Evolutionary conservation across 2,113 vertebrate species (phyloP).

Genomic region (Gorsachius goisagi): DNA sequence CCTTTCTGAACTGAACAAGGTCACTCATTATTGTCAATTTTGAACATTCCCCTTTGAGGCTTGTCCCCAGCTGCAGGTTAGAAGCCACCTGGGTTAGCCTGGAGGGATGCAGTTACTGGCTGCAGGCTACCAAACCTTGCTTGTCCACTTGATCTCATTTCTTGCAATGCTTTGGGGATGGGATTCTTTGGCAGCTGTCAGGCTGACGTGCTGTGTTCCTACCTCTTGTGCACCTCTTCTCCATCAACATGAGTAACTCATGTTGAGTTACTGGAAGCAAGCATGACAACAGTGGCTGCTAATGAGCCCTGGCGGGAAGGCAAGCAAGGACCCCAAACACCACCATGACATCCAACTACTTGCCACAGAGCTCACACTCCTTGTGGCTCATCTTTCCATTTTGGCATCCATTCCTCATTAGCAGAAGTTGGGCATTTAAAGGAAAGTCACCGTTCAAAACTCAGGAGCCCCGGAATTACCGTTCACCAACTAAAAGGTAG

Average conservation of each 20-base stretch:
- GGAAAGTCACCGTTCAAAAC: background rate
- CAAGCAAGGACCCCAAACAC: background rate
- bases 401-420: background rate
- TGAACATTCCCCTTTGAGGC: background rate
- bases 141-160: background rate
- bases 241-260: background rate
- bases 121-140: background rate
- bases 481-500: background rate
- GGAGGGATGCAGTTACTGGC: background rate
- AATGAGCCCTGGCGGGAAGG: background rate
- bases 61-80: background rate
- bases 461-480: background rate
- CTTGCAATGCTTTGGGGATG: background rate
- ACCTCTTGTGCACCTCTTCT: background rate
- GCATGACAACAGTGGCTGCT: background rate
- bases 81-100: background rate
- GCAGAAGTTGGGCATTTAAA: background rate
- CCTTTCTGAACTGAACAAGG: background rate
- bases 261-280: background rate
- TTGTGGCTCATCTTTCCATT: background rate
- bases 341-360: background rate
- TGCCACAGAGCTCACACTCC: background rate
- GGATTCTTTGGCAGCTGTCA: background rate
- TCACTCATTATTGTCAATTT: background rate
- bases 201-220: background rate